Percentiles rank a stretch among this genome's conserved stretches.
Conservation (phyloP, 2,113 vertebrate species). For the Cryptotis parvus region DNA sequence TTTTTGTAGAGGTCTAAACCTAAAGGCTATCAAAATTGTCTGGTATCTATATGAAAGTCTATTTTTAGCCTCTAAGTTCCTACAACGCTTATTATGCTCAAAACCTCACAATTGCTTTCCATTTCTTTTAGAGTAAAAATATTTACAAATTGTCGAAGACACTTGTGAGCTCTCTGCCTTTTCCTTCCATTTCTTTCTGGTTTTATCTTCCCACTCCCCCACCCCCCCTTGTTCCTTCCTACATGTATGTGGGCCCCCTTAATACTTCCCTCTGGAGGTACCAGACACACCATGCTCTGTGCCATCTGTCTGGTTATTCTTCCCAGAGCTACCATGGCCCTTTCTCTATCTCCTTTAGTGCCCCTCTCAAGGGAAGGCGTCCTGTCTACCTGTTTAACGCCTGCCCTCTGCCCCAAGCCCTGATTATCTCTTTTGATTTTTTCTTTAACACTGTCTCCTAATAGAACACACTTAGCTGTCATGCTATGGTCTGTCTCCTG, state of each 20-base stretch:
- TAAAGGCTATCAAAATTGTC: neutral
- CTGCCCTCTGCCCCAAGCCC: accelerated
- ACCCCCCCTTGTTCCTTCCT: neutral
- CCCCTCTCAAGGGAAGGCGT: neutral
- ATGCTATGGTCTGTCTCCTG: neutral
- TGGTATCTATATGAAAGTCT: conserved; percentile 6
- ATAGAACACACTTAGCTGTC: neutral
- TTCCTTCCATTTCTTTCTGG: neutral
- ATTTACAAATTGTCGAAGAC: neutral
- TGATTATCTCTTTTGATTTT: neutral
- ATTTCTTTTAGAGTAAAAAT: conserved; percentile 4
- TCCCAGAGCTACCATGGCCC: neutral
- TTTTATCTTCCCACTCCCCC: neutral
- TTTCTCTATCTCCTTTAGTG: neutral
- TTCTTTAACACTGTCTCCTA: neutral
- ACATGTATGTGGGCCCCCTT: too few relatives aligned
- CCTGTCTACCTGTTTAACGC: neutral
- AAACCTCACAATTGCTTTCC: neutral
- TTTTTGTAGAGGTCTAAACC: neutral
- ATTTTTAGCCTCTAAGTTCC: neutral
- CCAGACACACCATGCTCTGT: too few relatives aligned
- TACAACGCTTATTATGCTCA: neutral
- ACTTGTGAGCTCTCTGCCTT: neutral
- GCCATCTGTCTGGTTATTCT: neutral
- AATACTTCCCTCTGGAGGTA: neutral